Conservation (phyloP, 2,797 vertebrate genomes). For the Lagodon rhomboides region DNA sequence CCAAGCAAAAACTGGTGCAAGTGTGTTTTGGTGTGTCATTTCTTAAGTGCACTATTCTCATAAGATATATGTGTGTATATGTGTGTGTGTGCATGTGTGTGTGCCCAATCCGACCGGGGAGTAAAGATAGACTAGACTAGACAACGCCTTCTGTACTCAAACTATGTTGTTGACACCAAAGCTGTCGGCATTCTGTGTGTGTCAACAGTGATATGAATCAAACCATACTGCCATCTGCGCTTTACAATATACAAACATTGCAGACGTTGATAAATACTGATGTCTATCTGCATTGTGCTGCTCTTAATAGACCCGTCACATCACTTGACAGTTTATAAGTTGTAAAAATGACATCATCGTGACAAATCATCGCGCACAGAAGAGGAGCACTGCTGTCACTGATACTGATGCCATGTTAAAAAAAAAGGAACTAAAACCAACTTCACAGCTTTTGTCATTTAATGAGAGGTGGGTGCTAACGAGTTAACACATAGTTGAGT, state of each 20-base stretch:
- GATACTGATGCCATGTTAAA: too few relatives aligned
- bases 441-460: too few relatives aligned
- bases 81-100: neutral
- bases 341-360: neutral
- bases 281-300: neutral
- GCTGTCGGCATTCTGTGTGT: constrained; percentile 11
- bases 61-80: neutral
- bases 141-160: constrained; percentile 12
- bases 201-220: constrained; percentile 20
- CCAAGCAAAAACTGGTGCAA: neutral
- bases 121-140: constrained; percentile 2
- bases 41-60: neutral
- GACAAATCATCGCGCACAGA: too few relatives aligned
- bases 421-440: too few relatives aligned
- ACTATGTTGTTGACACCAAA: constrained; percentile 7
- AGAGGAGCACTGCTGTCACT: too few relatives aligned
- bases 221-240: neutral
- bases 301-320: neutral
- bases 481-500: too few relatives aligned
- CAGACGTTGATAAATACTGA: neutral
- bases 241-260: constrained; percentile 9
- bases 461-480: too few relatives aligned
- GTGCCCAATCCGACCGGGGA: neutral
- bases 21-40: neutral
- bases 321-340: neutral